phyloP scores from a whole-genome alignment of 2,888 invertebrate genomes.

The Scaptomyza reducta region DNA sequence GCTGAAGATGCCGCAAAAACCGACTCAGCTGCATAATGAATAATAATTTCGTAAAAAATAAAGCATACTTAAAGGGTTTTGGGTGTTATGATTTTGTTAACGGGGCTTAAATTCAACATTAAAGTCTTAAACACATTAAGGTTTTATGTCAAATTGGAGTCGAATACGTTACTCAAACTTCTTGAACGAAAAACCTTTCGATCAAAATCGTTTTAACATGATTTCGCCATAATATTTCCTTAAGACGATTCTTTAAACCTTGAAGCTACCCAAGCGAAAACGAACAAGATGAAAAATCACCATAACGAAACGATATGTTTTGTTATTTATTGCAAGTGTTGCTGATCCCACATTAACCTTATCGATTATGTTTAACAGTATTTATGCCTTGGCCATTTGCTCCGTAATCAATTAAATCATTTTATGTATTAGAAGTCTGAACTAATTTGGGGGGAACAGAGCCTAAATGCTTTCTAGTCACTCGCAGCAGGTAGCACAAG shows the following conservation, averaged over 20 bases:
- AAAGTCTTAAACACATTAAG: no score
- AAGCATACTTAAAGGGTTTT: not conserved
- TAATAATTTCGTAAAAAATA: constrained; percentile 8
- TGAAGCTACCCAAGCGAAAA: no score
- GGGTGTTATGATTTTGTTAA: not conserved
- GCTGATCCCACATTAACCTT: not conserved
- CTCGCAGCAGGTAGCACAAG: constrained; percentile 61
- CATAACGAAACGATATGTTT: not conserved
- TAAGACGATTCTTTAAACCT: no score
- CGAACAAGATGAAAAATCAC: no score
- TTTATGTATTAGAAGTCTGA: constrained; percentile 54
- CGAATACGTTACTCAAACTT: no score
- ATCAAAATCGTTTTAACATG: no score
- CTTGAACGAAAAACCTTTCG: no score
- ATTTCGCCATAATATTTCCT: no score
- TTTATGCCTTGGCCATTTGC: constrained; percentile 10
- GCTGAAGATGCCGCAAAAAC: constrained; percentile 24
- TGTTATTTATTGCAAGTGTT: not conserved
- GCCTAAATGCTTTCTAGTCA: constrained; percentile 34
- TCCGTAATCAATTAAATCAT: constrained; percentile 54
- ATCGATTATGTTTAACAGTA: constrained; percentile 8
- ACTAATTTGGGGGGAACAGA: constrained; percentile 64
- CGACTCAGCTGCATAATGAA: constrained; percentile 16
- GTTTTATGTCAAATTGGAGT: no score
- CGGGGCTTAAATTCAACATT: not conserved